A percentile compares a stretch with the other conserved stretches of the same genome.
These are phyloP conservation scores for Bradynema listronoti DNA, from an alignment of 1,140 invertebrate genomes.

Conservation along the genomic window DNA sequence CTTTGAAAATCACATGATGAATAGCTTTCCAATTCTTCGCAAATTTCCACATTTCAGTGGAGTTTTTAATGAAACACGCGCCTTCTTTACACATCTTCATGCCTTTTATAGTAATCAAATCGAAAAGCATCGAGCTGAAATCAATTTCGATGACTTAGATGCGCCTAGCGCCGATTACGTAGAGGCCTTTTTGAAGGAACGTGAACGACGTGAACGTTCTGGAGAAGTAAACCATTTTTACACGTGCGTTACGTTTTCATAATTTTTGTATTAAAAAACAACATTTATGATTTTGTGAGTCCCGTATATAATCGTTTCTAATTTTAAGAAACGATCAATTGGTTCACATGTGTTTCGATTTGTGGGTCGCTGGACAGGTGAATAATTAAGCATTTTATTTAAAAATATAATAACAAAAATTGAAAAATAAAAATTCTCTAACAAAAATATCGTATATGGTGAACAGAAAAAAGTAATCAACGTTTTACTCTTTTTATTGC, in stretches of 20 bases:
- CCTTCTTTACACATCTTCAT: too few species aligned
- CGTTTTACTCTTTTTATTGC: too few species aligned
- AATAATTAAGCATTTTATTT: too few species aligned
- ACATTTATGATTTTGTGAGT: background rate
- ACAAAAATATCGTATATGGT: too few species aligned
- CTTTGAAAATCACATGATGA: too few species aligned
- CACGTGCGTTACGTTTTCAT: slow-evolving; percentile 15
- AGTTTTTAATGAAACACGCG: background rate
- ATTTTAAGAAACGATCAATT: slow-evolving; percentile 16
- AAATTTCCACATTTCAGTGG: background rate
- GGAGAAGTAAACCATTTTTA: slow-evolving; percentile 9
- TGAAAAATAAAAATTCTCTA: too few species aligned
- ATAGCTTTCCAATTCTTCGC: too few species aligned
- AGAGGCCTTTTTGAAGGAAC: slow-evolving; percentile 29
- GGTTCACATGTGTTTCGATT: slow-evolving; percentile 2
- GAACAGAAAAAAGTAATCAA: too few species aligned
- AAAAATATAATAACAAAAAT: too few species aligned
- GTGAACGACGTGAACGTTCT: background rate
- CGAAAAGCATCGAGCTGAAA: slow-evolving; percentile 11
- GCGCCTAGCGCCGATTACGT: slow-evolving; percentile 18
- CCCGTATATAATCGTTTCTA: background rate
- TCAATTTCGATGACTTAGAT: slow-evolving; percentile 11
- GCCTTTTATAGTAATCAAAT: slow-evolving; percentile 13
- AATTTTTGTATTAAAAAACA: background rate
- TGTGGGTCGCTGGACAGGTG: slow-evolving; percentile 21